Evolutionary conservation across 1,140 invertebrate genomes (phyloP), one percentile per base, ranked within the genome.

Genomic region (Aethina tumida): DNA sequence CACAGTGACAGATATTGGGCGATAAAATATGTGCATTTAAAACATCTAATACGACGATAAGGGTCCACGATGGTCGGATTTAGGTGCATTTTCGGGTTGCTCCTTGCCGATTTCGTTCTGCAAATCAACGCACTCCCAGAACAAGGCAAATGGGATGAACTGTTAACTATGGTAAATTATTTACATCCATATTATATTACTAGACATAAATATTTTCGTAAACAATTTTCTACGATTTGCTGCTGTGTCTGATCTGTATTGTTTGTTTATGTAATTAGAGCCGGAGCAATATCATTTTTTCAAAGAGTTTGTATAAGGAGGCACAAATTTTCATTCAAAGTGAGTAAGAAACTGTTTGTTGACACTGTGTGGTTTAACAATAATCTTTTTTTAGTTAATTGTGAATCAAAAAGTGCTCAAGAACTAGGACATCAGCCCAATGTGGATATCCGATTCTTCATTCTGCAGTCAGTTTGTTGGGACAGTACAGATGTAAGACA

Each of bases 71-170:
- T n/a, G n/a, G n/a, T n/a, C n/a, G n/a, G n/a, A n/a, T n/a, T n/a
- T n/a, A n/a, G n/a, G n/a, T n/a, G n/a, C n/a, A n/a, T n/a, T n/a
- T n/a, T n/a, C n/a, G n/a, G n/a, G n/a, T n/a, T n/a, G n/a, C n/a
- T n/a, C n/a, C n/a, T n/a, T n/a, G n/a, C n/a, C n/a, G n/a, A n/a
- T n/a, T n/a, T n/a, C n/a, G n/a, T n/a, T n/a, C n/a, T n/a, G n/a
- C n/a, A n/a, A n/a, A n/a, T n/a, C n/a, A n/a, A n/a, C n/a, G n/a
- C n/a, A n/a, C n/a, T n/a, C n/a, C 58, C 60, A 2, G 60, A 65
- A 43, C 54, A 56, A 39, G 62, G 64, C 20, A 62, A 58, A 54
- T 66, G 62, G 60, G 55, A 62, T 43, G 50, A 55, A 25, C 47
- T 50, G 24, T 34, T 63, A 22, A 57, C 54, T 6, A 37, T 49